Evolutionary conservation across 2,888 invertebrate genomes (phyloP), one percentile per base, ranked within the genome.

Genomic region (Embidobia sp.): DNA sequence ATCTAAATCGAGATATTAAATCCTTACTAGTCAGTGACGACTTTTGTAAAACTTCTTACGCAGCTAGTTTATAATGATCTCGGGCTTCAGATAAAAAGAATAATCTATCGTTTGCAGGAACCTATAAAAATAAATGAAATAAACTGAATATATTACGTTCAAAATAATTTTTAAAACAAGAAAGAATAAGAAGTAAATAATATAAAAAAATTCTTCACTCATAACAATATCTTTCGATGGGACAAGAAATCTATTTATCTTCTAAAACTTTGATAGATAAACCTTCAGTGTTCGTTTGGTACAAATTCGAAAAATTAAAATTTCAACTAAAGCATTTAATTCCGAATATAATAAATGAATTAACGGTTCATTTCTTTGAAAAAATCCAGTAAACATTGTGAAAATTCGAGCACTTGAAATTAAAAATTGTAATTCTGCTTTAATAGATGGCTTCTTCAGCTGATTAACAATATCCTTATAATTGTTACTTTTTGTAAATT

Each of bases 311-410:
- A 8, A 22, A 40, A 63, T 63, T 1, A 72, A 8, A 55, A 22
- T 53, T 48, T 61, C 31, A 10, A 15, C 15, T 18, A 72, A 22
- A 33, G 6, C 3, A 18, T 64, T 73, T 1, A 64, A 15, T 5
- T 59, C 57, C 3, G 35, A 0, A 46, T 78, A 69, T 11, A 79
- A 13, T 5, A 79, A 3, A 57, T 79, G 73, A 64, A 79, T 73
- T 1, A 79, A 13, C 1, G 77, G 75, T 35, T 79, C 69, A n/a
- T 77, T 61, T 7, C 44, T 57, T 35, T 77, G 76, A 72, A 77
- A 75, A 7, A 72, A 11, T 2, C n/a, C 19, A 6, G 77, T 70
- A 51, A 74, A 66, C 5, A 8, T 55, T 2, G 49, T 69, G 4
- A 72, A 61, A 1, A 61, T 6, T 13, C 37, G 27, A 8, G 61